Base-by-base conservation (phyloP, 2,113 vertebrate genomes). In the Bufo bufo region DNA sequence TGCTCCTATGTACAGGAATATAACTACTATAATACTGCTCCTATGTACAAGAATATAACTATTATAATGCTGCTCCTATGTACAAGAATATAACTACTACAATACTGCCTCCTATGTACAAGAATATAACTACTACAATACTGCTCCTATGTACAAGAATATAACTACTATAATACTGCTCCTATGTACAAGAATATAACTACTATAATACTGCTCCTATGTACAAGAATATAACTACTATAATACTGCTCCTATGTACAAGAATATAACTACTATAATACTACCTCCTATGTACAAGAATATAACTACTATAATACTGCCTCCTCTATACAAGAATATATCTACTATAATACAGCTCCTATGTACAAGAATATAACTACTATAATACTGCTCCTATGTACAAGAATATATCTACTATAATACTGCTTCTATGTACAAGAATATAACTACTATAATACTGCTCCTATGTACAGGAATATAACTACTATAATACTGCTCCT, bases 381-480 rank as follows among this genome's bases (percentile, higher is more conserved):
- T 66, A 66, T 66, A 66, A 66, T 66, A 66, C 65, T 23, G 65
- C 9, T 11, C 65, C 65, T 66, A 66, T 23, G 9, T 66, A 66
- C 65, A 66, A 66, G 65, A 66, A 66, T 66, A 66, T 66, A 66
- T 23, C 65, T 66, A 66, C n/a, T 66, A 66, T 66, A 66, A 66
- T 66, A 66, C 65, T 66, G 65, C 65, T 23, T 20, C 65, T 66
- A 66, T 66, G 11, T 66, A 66, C 20, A 66, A 23, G 63, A 66
- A 8, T 66, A 66, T 66, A 66, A 66, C 20, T 66, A 66, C 63
- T 66, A 66, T 66, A 71, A 71, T 71, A 71, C 66, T 71, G 23
- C 66, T 5, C 69, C 69, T 45, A 14, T 72, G 12, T 72, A 72
- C 69, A 72, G 7, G 69, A 72, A 72, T 72, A 45, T 72, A 72